Evolutionary conservation across 1,140 invertebrate genomes (phyloP), one percentile per base, ranked within the genome.

Genomic region (Adoxophyes honmai): DNA sequence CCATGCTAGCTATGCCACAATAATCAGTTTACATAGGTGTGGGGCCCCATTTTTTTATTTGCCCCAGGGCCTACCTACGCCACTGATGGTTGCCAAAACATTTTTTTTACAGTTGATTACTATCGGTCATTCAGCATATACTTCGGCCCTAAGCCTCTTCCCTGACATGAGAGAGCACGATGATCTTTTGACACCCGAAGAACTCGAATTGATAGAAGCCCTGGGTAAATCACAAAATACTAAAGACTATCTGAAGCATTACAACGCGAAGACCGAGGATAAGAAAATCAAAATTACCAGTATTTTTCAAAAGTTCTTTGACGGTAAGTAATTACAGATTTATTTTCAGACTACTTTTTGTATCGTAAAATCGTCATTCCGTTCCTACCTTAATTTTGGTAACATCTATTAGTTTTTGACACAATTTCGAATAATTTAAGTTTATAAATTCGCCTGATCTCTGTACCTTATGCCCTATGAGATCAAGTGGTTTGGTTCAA

Each of bases 101-200:
- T n/a, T 33, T 37, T 48, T 52, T 34, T 86, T 79, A 37, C 60
- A 87, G 82, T 60, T 86, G 5, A 81, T 86, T 52, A 79, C 76
- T 53, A 77, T 88, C n/a, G 78, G 69, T 42, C 77, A 87, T 56
- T 74, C 71, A 13, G 80, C 84, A 1, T 86, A 81, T 52, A 83
- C 78, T 18, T 85, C 80, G 11, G 78, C 81, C 4, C 56, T 87
- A 6, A 87, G 83, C 58, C 60, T 87, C 0, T 87, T 83, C 37
- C 81, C 82, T 2, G 80, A 85, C 35, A 86, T 87, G 84, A 72
- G 74, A 64, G 82, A 86, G 55, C 82, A 86, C n/a, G 77, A 78
- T 38, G 69, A 66, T 0, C 59, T 88, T 4, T 36, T 87, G 7
- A 80, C 59, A 9, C 42, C 54, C 4, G 75, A 80, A 34, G 82